Percentiles rank a stretch among this genome's conserved stretches.
phyloP scores from a whole-genome alignment of 2,113 vertebrate species.

The Chloropsis hardwickii region DNA sequence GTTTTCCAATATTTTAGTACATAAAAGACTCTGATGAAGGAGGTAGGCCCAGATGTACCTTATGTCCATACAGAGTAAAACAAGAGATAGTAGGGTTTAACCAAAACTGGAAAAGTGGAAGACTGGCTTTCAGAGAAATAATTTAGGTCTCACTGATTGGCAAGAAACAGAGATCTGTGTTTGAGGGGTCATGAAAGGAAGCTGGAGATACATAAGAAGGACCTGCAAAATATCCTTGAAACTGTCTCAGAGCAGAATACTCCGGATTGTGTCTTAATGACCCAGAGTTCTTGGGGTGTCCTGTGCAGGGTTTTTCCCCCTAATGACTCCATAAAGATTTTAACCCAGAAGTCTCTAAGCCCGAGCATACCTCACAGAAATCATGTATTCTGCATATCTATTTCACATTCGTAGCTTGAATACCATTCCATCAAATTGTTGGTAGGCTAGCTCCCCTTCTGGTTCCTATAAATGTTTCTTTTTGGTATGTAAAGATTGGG shows the following conservation, averaged over 20 bases:
- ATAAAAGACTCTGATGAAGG: background rate
- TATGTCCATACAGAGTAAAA: background rate
- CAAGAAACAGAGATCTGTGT: background rate
- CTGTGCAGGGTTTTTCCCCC: background rate
- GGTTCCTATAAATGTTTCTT: background rate
- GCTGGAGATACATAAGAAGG: background rate
- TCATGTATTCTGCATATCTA: background rate
- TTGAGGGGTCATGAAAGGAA: background rate
- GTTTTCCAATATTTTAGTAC: background rate
- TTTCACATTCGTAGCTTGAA: background rate
- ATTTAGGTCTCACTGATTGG: background rate
- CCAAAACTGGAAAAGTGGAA: background rate
- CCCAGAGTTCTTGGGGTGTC: background rate
- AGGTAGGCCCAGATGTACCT: background rate
- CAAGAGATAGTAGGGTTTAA: background rate
- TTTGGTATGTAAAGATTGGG: background rate
- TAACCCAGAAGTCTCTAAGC: background rate
- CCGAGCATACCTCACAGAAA: background rate
- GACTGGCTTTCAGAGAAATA: background rate
- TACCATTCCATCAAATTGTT: background rate
- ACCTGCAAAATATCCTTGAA: background rate
- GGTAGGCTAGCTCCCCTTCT: background rate
- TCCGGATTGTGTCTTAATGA: background rate
- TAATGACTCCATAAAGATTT: background rate
- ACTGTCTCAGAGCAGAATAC: background rate